Base-by-base conservation (phyloP, 1,140 invertebrate species). In the Dufourea novaeangliae region DNA sequence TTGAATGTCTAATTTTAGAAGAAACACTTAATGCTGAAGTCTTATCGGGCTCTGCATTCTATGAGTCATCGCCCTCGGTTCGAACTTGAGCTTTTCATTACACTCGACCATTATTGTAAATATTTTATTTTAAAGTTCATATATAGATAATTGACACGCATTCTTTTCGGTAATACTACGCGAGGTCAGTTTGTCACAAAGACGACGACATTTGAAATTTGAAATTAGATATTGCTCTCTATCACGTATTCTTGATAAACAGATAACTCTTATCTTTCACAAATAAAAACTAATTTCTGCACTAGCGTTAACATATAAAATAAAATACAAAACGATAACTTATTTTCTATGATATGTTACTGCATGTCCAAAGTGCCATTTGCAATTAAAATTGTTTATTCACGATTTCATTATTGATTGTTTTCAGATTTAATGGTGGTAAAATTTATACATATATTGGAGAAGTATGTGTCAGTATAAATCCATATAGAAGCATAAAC, bases 381-480 rank as follows among this genome's bases (percentile, higher is more conserved):
- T 14, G 1, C 27, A 27, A 50, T 4, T 20, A 22, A 27, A 22
- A 52, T 3, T 2, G 1, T 37, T 52, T 22, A 39, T 4, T n/a
- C 52, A 64, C 5, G 2, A 64, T 52, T 25, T 17, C 34, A 29
- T 12, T 66, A 7, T 29, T 68, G 52, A 83, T 86, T 87, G 82
- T 86, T 89, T 81, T 93, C 46, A 98, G 97, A 91, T 98, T 97
- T 90, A 95, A 97, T 91, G 95, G 95, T 87, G 97, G 97, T 61
- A 95, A 95, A 89, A 97, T 98, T 87, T 98, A 98, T 93, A 98
- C 97, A 17, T 98, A 98, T 91, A 98, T 98, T 85, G 97, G 97
- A 66, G 97, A 98, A 93, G 97, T 98, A 80, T 96, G 97, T 88
- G 95, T 98, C 34, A 98, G 97, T 22, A 96, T 98, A 80, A 98